Conservation (phyloP, 2,797 vertebrate genomes). For the Myiotriccus ornatus region DNA sequence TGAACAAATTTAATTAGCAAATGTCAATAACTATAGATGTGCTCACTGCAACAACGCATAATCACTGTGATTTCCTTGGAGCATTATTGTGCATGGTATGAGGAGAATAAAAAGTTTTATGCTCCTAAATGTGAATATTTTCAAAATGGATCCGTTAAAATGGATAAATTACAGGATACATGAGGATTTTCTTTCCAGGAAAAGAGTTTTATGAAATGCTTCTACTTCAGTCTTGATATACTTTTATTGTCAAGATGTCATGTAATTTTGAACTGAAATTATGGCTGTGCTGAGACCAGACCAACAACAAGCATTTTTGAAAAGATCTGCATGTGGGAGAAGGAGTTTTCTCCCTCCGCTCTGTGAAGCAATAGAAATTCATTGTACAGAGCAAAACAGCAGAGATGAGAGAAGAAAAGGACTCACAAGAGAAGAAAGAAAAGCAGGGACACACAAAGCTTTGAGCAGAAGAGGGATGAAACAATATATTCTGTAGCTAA, state of each 20-base stretch:
- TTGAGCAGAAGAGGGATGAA: background rate
- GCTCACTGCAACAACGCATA: background rate
- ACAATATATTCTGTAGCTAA: background rate
- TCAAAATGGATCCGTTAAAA: background rate
- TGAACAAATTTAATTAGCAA: slow-evolving; percentile 54
- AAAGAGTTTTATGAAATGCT: background rate
- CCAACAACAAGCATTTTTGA: background rate
- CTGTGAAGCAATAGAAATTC: background rate
- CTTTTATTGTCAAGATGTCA: background rate
- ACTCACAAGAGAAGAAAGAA: background rate
- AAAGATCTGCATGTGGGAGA: background rate
- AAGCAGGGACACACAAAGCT: background rate
- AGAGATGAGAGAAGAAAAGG: background rate
- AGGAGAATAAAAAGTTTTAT: background rate
- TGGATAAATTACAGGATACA: background rate
- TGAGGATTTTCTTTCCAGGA: background rate
- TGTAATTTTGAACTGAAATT: background rate
- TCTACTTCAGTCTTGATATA: background rate
- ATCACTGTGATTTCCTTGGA: background rate
- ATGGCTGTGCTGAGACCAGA: background rate
- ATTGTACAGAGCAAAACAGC: background rate
- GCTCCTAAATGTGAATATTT: background rate
- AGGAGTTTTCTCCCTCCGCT: background rate
- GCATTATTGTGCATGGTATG: background rate
- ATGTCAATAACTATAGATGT: slow-evolving; percentile 23